Evolutionary conservation across 1,140 invertebrate species (phyloP), one percentile per base, ranked within the genome.

Genomic region (Zaprionus taronus): DNA sequence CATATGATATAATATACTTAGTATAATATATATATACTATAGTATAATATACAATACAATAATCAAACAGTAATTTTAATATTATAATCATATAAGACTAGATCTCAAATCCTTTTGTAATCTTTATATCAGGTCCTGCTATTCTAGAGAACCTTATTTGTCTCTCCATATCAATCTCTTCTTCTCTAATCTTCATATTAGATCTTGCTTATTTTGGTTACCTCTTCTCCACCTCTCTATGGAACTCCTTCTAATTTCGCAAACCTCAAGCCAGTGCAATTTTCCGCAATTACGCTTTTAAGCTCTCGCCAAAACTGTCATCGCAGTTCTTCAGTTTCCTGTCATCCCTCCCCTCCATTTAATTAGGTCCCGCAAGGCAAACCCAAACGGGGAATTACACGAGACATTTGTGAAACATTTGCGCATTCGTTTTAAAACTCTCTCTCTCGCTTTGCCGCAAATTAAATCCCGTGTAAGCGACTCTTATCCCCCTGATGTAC

Each of bases 321-420:
- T 44, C 26, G 64, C 53, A 44, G 36, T 4, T 22, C 47, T 24
- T 17, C 47, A 20, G 47, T 6, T 51, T n/a, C 20, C 20, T 14
- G 20, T 0, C 17, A 12, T 6, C 15, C 41, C 34, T n/a, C 49
- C 20, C 34, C 38, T 17, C 31, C 80, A 89, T 81, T 87, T 87
- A 87, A 87, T 87, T 87, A 87, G 84, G 72, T 87, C 60, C 36
- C 68, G 12, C 56, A 66, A 66, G 28, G 38, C 20, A 68, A 56
- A 72, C 79, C 51, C 73, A 67, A 81, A 80, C 53, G 72, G 83
- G 65, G 74, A 67, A 81, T 81, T 81, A 87, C 83, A 81, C 83
- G 87, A 70, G 79, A 74, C 77, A 83, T 87, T 87, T 76, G 83
- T 51, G 69, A 70, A 73, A 72, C 68, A 73, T 60, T 81, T 79